Evolutionary conservation across 2,888 invertebrate species (phyloP).

Genomic region (Ashinkailepas kermadecensis): DNA sequence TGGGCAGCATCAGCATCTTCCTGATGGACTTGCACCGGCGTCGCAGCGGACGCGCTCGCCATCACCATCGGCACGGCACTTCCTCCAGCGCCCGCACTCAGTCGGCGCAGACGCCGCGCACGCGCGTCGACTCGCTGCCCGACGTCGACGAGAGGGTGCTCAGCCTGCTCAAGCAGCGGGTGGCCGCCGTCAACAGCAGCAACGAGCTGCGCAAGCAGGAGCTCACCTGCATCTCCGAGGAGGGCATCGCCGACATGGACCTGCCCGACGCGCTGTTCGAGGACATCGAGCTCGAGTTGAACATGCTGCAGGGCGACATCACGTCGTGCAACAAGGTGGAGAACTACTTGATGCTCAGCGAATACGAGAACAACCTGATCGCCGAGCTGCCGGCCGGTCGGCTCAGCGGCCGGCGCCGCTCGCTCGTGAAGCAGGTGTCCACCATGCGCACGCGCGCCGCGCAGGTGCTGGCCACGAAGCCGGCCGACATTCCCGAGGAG

Average conservation of each 20-base stretch:
- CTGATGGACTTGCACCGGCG: slow-evolving; percentile 66
- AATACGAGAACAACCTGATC: slow-evolving; percentile 75
- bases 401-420: not conserved
- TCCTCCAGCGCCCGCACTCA: not conserved
- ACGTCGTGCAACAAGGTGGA: slow-evolving; percentile 55
- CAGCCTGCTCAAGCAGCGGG: slow-evolving; percentile 6
- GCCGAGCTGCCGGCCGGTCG: slow-evolving; percentile 58
- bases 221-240: slow-evolving; percentile 53
- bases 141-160: slow-evolving; percentile 5
- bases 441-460: not conserved
- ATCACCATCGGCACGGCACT: slow-evolving; percentile 29
- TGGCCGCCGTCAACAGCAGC: not conserved
- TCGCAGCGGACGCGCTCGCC: slow-evolving; percentile 39
- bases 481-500: slow-evolving; percentile 7
- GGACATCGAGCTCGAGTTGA: slow-evolving; percentile 55
- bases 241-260: slow-evolving; percentile 74
- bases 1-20: slow-evolving; percentile 51
- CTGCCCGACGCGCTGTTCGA: slow-evolving; percentile 69
- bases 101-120: not conserved
- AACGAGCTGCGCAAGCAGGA: slow-evolving; percentile 31
- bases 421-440: not conserved
- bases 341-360: slow-evolving; percentile 75
- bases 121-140: slow-evolving; percentile 3
- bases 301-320: slow-evolving; percentile 36
- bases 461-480: not conserved